Evolutionary conservation across 2,113 vertebrate genomes (phyloP).

Genomic region (Pao palembangensis): DNA sequence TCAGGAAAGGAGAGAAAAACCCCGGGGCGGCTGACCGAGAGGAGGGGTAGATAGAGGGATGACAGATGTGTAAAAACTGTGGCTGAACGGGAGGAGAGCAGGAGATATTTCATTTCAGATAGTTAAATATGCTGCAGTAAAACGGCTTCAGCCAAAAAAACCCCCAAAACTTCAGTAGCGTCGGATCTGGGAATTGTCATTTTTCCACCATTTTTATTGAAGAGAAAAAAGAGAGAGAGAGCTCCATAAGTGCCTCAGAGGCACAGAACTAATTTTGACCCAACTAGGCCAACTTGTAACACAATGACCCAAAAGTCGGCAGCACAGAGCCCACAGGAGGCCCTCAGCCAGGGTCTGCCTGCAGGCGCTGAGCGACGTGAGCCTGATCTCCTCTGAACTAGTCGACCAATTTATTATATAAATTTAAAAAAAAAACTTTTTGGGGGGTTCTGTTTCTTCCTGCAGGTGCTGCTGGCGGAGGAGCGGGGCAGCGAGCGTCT

Average conservation of each 20-base stretch:
- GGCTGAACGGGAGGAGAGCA: too few species aligned
- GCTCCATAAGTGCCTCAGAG: too few species aligned
- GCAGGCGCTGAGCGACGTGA: slow-evolving; percentile 21
- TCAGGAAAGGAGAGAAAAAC: slow-evolving; percentile 56
- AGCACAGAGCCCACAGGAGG: too few species aligned
- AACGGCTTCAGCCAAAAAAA: too few species aligned
- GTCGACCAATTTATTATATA: not conserved
- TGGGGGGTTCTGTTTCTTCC: not conserved
- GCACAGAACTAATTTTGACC: slow-evolving; percentile 6
- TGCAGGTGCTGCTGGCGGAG: slow-evolving; percentile 87
- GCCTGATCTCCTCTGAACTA: slow-evolving; percentile 29
- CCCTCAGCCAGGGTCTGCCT: not conserved
- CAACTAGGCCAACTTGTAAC: not conserved
- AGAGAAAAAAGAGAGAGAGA: too few species aligned
- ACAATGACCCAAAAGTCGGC: not conserved
- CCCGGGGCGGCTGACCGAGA: slow-evolving; percentile 46
- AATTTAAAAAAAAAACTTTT: not conserved
- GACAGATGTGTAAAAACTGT: slow-evolving; percentile 27
- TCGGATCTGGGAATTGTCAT: too few species aligned
- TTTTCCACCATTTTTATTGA: too few species aligned
- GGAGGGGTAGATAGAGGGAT: not conserved
- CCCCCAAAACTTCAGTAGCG: too few species aligned
- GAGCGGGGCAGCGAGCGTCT: slow-evolving; percentile 82
- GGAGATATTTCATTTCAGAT: too few species aligned
- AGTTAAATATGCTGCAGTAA: too few species aligned